Conservation (phyloP, 2,888 invertebrate genomes). For the Epinotia ramella region DNA sequence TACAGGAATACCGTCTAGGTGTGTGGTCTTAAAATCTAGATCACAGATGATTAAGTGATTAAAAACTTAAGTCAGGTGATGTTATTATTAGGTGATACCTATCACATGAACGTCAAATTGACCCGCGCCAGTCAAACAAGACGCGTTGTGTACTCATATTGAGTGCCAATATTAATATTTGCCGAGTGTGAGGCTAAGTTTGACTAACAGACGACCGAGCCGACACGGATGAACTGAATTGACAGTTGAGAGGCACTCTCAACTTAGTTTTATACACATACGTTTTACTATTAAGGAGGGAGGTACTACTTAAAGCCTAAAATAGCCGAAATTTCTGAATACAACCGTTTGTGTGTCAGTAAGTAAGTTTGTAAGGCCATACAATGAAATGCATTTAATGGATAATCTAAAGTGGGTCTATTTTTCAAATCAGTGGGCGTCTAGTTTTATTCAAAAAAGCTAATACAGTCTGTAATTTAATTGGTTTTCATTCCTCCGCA, state of each 20-base stretch:
- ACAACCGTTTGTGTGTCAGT: too few relatives aligned
- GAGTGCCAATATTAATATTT: conserved; percentile 44
- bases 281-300: too few relatives aligned
- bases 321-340: too few relatives aligned
- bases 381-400: too few relatives aligned
- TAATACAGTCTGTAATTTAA: background rate
- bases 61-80: conserved; percentile 12
- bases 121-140: conserved; percentile 25
- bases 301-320: too few relatives aligned
- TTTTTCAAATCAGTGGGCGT: too few relatives aligned
- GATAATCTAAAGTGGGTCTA: too few relatives aligned
- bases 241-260: conserved; percentile 22
- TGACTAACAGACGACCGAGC: conserved; percentile 30
- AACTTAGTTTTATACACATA: background rate
- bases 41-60: conserved; percentile 1
- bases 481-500: background rate
- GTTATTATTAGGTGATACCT: conserved; percentile 7
- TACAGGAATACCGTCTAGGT: background rate
- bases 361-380: too few relatives aligned
- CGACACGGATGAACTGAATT: conserved; percentile 28
- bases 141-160: conserved; percentile 38
- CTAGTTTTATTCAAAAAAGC: too few relatives aligned
- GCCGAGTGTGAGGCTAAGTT: conserved; percentile 40
- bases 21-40: background rate
- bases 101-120: conserved; percentile 33